Conservation (phyloP, 2,888 invertebrate species). For the Helicoverpa assulta region DNA sequence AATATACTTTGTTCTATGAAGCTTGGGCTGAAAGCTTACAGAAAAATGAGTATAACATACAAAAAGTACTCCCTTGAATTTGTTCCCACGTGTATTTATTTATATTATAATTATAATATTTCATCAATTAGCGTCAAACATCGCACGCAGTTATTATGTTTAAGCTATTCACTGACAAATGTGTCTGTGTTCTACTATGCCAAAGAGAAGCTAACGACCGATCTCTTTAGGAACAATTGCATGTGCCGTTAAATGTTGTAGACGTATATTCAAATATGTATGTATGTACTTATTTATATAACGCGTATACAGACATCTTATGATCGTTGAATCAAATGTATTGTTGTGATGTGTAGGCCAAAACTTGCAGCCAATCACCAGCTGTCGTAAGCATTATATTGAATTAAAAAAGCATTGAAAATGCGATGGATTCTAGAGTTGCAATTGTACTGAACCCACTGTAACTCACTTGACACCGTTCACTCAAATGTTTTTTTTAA, state of each 20-base stretch:
- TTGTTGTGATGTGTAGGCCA: background rate
- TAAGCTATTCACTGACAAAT: constrained; percentile 26
- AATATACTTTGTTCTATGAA: background rate
- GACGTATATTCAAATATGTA: constrained; percentile 22
- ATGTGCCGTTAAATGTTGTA: constrained; percentile 52
- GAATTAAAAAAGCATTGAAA: constrained; percentile 16
- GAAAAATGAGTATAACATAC: background rate
- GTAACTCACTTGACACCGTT: too few relatives aligned
- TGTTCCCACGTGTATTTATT: constrained; percentile 23
- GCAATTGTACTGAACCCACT: too few relatives aligned
- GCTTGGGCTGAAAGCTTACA: background rate
- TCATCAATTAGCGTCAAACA: constrained; percentile 35
- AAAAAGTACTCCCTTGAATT: constrained; percentile 27
- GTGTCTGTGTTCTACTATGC: constrained; percentile 24
- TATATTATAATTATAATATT: constrained; percentile 24
- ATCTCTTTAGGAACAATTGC: constrained; percentile 37
- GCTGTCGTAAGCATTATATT: background rate
- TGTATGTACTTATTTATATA: constrained; percentile 15
- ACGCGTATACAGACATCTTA: background rate
- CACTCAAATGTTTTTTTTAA: too few relatives aligned
- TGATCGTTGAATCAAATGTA: background rate
- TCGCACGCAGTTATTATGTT: constrained; percentile 45
- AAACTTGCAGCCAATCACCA: background rate
- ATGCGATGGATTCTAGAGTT: background rate
- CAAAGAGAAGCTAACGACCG: constrained; percentile 39